Evolutionary conservation across 1,140 invertebrate species (phyloP).

Genomic region (Melanaphis sacchari): DNA sequence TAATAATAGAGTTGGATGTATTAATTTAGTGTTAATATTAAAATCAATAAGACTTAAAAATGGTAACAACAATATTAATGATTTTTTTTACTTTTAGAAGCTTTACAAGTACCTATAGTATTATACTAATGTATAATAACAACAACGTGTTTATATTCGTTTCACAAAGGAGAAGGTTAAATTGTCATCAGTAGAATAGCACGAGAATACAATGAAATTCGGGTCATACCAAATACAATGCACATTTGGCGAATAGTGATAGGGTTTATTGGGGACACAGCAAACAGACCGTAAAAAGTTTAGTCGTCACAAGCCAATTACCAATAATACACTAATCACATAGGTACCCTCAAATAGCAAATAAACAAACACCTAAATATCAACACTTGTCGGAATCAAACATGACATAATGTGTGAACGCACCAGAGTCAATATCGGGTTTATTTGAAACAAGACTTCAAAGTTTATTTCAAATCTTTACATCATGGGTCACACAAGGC

Average conservation of each 20-base stretch:
- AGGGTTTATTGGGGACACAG: background rate
- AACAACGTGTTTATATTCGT: background rate
- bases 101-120: slow-evolving; percentile 23
- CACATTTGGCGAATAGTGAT: background rate
- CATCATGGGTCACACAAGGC: no score
- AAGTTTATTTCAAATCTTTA: background rate
- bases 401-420: background rate
- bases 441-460: background rate
- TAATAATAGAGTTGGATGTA: background rate
- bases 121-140: background rate
- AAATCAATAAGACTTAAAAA: background rate
- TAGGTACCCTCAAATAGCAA: background rate
- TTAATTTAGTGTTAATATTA: background rate
- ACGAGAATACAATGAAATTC: background rate
- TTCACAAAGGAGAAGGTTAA: background rate
- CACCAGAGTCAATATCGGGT: no score
- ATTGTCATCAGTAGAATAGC: background rate
- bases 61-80: background rate
- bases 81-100: slow-evolving; percentile 21
- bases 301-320: background rate
- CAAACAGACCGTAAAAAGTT: background rate
- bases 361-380: background rate
- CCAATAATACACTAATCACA: background rate
- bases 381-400: background rate
- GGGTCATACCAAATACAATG: background rate